Conservation (phyloP, 2,113 vertebrate species). For the Egretta garzetta region DNA sequence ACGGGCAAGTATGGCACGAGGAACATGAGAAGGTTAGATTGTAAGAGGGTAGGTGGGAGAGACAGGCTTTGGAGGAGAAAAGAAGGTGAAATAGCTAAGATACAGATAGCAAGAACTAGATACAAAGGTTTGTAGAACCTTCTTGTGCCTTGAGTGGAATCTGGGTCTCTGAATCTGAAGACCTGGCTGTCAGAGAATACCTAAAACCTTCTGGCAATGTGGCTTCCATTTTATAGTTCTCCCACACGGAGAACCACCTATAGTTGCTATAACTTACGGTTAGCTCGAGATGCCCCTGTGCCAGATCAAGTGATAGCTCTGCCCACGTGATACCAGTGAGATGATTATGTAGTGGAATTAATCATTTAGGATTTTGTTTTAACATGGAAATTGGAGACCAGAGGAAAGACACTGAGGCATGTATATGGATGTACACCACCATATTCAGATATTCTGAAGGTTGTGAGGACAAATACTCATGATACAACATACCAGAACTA, state of each 20-base stretch:
- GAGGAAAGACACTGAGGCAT: neutral
- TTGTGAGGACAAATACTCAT: neutral
- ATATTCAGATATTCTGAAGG: neutral
- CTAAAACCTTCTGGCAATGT: neutral
- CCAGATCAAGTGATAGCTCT: neutral
- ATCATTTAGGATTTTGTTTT: neutral
- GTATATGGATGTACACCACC: neutral
- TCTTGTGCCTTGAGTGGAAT: neutral
- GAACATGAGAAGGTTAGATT: neutral
- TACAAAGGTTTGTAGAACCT: neutral
- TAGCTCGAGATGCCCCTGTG: neutral
- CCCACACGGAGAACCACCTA: neutral
- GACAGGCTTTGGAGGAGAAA: neutral
- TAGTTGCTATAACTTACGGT: neutral
- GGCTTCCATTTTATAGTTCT: neutral
- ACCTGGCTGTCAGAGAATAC: neutral
- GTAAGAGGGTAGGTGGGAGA: neutral
- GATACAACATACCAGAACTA: neutral
- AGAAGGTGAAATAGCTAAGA: neutral
- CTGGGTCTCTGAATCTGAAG: neutral
- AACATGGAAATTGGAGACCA: neutral
- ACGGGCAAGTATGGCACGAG: fast-evolving
- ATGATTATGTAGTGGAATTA: neutral
- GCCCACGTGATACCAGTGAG: neutral
- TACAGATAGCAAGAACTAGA: neutral